Conservation (phyloP, 2,888 invertebrate species). For the Dermolepida albohirtum region DNA sequence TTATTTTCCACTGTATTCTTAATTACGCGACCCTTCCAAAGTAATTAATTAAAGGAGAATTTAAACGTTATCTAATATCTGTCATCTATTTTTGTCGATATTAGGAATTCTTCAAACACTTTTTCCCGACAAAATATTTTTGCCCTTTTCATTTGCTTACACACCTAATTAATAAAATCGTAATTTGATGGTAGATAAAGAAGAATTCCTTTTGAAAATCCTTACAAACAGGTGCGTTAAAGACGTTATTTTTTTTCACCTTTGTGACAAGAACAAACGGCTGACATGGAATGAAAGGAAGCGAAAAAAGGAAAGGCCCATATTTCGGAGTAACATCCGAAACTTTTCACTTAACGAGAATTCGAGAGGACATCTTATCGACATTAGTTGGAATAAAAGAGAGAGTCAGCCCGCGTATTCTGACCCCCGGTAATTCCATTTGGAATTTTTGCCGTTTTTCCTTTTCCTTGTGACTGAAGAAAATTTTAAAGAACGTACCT, state of each 20-base stretch:
- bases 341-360: constrained; percentile 39
- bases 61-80: too few relatives aligned
- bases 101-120: background rate
- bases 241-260: constrained; percentile 3
- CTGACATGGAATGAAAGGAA: constrained; percentile 11
- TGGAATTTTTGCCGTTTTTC: constrained; percentile 22
- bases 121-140: constrained; percentile 12
- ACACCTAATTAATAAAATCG: constrained; percentile 27
- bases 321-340: constrained; percentile 18
- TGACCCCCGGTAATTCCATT: constrained; percentile 34
- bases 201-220: background rate
- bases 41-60: too few relatives aligned
- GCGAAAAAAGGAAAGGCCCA: constrained; percentile 5
- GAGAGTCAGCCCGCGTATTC: constrained; percentile 19
- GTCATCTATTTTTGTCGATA: background rate
- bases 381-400: constrained; percentile 33
- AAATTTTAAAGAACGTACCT: constrained; percentile 13
- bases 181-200: constrained; percentile 26
- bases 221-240: constrained; percentile 10
- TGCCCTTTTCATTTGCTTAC: constrained; percentile 1
- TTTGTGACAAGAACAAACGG: constrained; percentile 20
- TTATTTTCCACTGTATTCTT: too few relatives aligned
- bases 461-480: background rate
- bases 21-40: too few relatives aligned
- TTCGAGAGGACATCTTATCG: constrained; percentile 37